These are phyloP conservation scores for Temnothorax longispinosus DNA, from an alignment of 1,140 invertebrate species.

Conservation along the genomic window DNA sequence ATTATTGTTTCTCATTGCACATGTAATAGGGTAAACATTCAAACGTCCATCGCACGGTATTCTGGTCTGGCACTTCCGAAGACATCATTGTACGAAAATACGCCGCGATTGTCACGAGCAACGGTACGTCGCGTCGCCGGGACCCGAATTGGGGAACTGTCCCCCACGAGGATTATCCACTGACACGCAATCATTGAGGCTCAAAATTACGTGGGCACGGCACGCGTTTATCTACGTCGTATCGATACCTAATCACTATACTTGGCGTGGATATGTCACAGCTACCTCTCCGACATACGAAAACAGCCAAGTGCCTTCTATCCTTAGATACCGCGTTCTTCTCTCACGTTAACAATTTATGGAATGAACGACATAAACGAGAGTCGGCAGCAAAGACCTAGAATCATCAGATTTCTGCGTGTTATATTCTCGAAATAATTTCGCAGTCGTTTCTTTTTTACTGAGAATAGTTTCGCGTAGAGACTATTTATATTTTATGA, in stretches of 20 bases:
- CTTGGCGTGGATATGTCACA: constrained; percentile 23
- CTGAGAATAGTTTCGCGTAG: not conserved
- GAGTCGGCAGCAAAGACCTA: not conserved
- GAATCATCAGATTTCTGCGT: not conserved
- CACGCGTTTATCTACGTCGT: constrained; percentile 37
- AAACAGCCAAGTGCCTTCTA: not conserved
- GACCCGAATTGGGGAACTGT: constrained; percentile 63
- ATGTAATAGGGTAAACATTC: not conserved
- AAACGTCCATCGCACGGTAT: not conserved
- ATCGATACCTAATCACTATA: constrained; percentile 65
- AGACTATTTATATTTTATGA: not conserved
- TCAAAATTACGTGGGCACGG: constrained; percentile 28
- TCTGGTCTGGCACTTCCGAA: not conserved
- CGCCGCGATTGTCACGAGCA: constrained; percentile 42
- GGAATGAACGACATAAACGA: not conserved
- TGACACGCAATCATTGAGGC: constrained; percentile 55
- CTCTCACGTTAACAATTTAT: not conserved
- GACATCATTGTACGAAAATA: constrained; percentile 1
- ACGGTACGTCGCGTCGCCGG: constrained; percentile 27
- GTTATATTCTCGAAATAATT: not conserved
- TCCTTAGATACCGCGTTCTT: not conserved
- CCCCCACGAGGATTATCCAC: constrained; percentile 66
- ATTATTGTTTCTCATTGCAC: not conserved
- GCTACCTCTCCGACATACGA: not conserved
- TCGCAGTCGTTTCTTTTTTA: not conserved